Percentiles rank a stretch among this genome's conserved stretches.
These are phyloP conservation scores for Dipodomys ordii DNA, from an alignment of 2,113 vertebrate species.

Conservation along the genomic window DNA sequence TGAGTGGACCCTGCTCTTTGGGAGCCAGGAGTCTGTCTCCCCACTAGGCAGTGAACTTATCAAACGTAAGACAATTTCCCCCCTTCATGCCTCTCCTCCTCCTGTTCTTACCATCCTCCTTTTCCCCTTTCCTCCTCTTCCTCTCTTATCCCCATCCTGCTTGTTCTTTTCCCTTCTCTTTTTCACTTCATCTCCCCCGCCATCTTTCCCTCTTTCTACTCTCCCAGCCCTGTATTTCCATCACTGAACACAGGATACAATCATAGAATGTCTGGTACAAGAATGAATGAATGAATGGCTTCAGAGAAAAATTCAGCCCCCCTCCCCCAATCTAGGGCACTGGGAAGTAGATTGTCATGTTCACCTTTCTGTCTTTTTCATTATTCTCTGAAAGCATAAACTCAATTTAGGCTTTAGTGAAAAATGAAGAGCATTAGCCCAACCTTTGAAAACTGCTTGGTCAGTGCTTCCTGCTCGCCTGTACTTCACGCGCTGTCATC, in stretches of 20 bases:
- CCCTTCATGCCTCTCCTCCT: neutral
- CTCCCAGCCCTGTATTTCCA: too few species aligned
- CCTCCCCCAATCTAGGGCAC: neutral
- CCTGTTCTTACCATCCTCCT: neutral
- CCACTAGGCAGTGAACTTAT: neutral
- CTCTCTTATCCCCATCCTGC: neutral
- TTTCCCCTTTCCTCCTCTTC: too few species aligned
- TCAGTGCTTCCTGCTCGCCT: constrained; percentile 75
- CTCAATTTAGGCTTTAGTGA: constrained; percentile 79
- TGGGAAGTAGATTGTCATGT: constrained; percentile 71
- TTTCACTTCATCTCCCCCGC: neutral
- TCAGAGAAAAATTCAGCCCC: constrained; percentile 28
- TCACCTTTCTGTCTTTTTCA: constrained; percentile 81
- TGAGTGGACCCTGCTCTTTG: neutral
- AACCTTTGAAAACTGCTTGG: constrained; percentile 82
- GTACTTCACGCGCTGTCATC: constrained; percentile 76
- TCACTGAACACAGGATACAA: neutral
- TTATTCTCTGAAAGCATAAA: constrained; percentile 80
- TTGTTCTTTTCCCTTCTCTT: neutral
- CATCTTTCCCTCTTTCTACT: neutral
- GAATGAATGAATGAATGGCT: constrained; percentile 18
- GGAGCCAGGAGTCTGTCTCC: neutral
- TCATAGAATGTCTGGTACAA: neutral
- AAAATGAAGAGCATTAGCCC: constrained; percentile 81
- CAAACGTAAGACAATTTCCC: neutral